Evolutionary conservation across 2,888 invertebrate species (phyloP).

Genomic region (Pristionchus mayeri): DNA sequence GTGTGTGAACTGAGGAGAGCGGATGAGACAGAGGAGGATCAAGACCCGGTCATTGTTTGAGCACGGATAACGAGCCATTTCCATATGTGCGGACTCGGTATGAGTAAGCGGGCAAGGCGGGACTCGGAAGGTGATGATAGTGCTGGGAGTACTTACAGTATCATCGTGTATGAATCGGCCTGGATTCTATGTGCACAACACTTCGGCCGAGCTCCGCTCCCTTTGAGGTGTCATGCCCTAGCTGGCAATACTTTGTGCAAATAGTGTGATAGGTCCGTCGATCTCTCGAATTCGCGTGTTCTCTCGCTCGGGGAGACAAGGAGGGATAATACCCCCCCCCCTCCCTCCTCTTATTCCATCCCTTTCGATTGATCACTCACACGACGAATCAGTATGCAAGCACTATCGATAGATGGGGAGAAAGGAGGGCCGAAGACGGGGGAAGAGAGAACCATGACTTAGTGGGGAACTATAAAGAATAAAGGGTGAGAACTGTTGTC

Average conservation of each 20-base stretch:
- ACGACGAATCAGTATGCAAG: slow-evolving; percentile 40
- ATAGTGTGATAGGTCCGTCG: slow-evolving; percentile 35
- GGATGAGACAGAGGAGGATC: background rate
- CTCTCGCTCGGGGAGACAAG: no score
- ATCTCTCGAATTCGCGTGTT: background rate
- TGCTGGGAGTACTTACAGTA: no score
- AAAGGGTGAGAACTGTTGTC: no score
- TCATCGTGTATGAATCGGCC: no score
- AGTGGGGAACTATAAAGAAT: no score
- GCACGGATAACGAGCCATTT: slow-evolving; percentile 8
- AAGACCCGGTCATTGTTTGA: background rate
- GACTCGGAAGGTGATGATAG: no score
- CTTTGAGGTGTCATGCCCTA: slow-evolving; percentile 42
- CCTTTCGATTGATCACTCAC: slow-evolving; percentile 33
- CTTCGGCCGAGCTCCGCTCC: background rate
- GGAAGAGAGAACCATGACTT: slow-evolving; percentile 1
- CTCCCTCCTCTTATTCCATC: slow-evolving; percentile 32
- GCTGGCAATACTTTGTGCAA: slow-evolving; percentile 40
- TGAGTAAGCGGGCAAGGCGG: no score
- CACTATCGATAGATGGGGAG: background rate
- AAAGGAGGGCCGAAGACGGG: background rate
- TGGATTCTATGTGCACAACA: background rate
- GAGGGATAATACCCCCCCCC: no score
- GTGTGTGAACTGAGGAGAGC: background rate
- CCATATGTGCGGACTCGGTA: slow-evolving; percentile 16